Evolutionary conservation across 2,113 vertebrate species (phyloP).

Genomic region (Bujurquina vittata): DNA sequence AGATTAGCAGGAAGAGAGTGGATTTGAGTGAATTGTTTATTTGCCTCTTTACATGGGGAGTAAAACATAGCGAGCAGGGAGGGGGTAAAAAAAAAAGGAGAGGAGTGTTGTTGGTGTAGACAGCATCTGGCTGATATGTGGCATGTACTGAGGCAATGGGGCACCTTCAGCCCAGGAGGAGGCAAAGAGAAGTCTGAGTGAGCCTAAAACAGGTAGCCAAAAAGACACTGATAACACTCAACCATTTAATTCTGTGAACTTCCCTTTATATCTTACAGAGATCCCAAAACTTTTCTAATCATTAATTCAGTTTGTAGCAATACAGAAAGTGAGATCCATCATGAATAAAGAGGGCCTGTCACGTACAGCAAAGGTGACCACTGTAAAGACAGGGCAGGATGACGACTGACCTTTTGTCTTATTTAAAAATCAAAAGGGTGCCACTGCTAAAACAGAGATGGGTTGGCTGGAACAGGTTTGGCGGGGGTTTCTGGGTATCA

Average conservation of each 20-base stretch:
- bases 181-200: slow-evolving; percentile 35
- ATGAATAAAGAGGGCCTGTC: slow-evolving; percentile 63
- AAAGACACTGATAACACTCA: slow-evolving; percentile 33
- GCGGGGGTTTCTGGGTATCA: slow-evolving; percentile 59
- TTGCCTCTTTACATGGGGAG: slow-evolving; percentile 13
- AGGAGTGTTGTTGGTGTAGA: slow-evolving; percentile 39
- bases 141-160: slow-evolving; percentile 50
- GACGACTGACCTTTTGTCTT: slow-evolving; percentile 80
- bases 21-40: slow-evolving; percentile 29
- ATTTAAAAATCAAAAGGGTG: slow-evolving; percentile 83
- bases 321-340: slow-evolving; percentile 44
- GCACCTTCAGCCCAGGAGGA: slow-evolving; percentile 56
- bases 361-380: slow-evolving; percentile 21
- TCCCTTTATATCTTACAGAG: slow-evolving; percentile 10
- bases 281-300: slow-evolving; percentile 45
- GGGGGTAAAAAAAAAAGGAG: background rate
- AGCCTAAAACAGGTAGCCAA: slow-evolving; percentile 28
- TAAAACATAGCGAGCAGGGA: background rate
- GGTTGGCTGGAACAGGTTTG: slow-evolving; percentile 34
- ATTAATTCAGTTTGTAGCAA: slow-evolving; percentile 34
- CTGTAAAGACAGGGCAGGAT: slow-evolving; percentile 38
- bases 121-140: slow-evolving; percentile 64
- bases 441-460: slow-evolving; percentile 54
- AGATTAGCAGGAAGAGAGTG: slow-evolving; percentile 15
- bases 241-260: slow-evolving; percentile 18